Percentiles rank a stretch among this genome's conserved stretches.
Evolutionary conservation across 1,140 invertebrate species (phyloP).

Genomic region (Brachionus rotundiformis): DNA sequence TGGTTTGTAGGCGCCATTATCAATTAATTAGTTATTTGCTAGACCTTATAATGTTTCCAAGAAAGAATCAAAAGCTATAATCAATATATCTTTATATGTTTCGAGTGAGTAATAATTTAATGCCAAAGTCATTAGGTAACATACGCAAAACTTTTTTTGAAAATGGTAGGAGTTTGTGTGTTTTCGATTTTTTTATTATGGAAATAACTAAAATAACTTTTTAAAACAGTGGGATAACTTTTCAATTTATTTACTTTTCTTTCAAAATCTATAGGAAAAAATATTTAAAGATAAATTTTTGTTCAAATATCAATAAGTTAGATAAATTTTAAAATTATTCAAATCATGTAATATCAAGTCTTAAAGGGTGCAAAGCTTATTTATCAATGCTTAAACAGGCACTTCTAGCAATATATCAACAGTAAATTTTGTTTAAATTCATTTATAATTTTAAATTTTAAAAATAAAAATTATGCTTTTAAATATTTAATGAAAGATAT

Average conservation of each 20-base stretch:
- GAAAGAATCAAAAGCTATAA: too few relatives aligned
- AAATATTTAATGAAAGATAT: not conserved
- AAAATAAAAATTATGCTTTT: not conserved
- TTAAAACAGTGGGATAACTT: not conserved
- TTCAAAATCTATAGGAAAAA: not conserved
- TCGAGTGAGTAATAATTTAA: not conserved
- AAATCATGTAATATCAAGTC: too few relatives aligned
- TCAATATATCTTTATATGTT: too few relatives aligned
- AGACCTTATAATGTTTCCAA: not conserved
- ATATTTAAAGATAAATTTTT: not conserved
- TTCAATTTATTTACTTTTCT: not conserved
- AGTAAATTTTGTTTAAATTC: not conserved
- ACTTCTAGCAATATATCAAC: not conserved
- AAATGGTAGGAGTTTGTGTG: not conserved
- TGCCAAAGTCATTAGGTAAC: not conserved
- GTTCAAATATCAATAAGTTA: too few relatives aligned
- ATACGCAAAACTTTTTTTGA: not conserved
- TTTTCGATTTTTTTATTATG: not conserved
- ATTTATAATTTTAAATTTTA: too few relatives aligned
- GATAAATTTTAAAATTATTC: too few relatives aligned
- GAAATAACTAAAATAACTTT: not conserved
- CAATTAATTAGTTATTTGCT: not conserved
- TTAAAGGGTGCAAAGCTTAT: not conserved
- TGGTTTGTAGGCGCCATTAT: not conserved
- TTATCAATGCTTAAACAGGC: not conserved